Base-by-base conservation (phyloP, 1,140 invertebrate genomes). In the Leptopilina clavipes region DNA sequence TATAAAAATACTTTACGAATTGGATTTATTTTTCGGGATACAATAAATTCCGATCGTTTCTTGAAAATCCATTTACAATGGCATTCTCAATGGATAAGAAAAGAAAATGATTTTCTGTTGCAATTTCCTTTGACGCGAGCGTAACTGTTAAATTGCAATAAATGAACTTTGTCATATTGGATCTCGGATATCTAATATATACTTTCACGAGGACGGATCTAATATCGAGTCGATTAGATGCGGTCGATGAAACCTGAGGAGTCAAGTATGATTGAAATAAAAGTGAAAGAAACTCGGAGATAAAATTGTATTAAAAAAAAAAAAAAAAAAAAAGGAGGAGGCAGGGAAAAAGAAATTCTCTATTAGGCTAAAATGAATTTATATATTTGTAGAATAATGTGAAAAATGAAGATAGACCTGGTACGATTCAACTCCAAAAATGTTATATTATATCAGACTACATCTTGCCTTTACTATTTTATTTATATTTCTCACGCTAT, bases 401-500 rank as follows among this genome's bases (percentile, higher is more conserved):
- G 12, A 65, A 8, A 22, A 65, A 65, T 19, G 22, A 25, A 5
- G 14, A 65, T 14, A 14, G 25, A 17, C 59, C 59, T 65, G 59
- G 59, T 65, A 65, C 22, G 59, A 31, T 14, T 14, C 14, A 8
- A 22, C 22, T 25, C 59, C 14, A 8, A 65, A n/a, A 31, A n/a
- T n/a, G n/a, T n/a, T 40, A 9, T 40, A 3, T 3, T 31, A 65
- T 12, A 52, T 52, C 48, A 65, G 59, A 7, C 59, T 25, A 2
- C 25, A 65, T 22, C 22, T 65, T 65, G 22, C n/a, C 12, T n/a
- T 5, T 25, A 10, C 17, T 3, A 65, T 65, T 65, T 65, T 65
- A 65, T 65, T 65, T 65, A 65, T 65, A n/a, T 65, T 65, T 31
- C 59, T 65, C 59, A 65, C 59, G 59, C 59, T 65, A 65, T 31